These are phyloP conservation scores for Trichonephila inaurata DNA, from an alignment of 1,140 invertebrate species.

Conservation along the genomic window DNA sequence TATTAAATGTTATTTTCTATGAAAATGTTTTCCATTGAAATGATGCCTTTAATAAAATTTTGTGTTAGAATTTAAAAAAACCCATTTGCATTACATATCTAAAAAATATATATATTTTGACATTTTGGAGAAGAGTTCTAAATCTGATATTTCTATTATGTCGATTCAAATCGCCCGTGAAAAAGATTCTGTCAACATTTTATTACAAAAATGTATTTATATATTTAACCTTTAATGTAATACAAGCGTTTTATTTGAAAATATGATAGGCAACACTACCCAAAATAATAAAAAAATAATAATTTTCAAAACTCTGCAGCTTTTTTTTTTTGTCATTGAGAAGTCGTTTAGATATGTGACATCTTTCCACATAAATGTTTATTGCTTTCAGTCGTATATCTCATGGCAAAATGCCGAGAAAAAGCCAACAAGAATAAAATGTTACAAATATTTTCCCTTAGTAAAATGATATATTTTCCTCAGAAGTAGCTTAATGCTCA, in stretches of 20 bases:
- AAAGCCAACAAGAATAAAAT: neutral
- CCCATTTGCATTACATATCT: too few species aligned
- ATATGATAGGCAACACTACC: neutral
- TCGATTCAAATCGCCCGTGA: too few species aligned
- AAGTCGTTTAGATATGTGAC: neutral
- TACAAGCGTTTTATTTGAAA: neutral
- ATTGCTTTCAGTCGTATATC: neutral
- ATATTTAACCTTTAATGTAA: neutral
- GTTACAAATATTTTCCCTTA: neutral
- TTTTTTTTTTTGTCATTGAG: neutral
- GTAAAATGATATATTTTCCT: constrained; percentile 38
- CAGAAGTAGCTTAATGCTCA: constrained; percentile 27
- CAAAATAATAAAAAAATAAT: neutral
- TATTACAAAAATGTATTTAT: neutral
- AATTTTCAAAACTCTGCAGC: neutral
- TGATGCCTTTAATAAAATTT: too few species aligned
- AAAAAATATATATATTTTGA: too few species aligned
- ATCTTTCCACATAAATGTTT: constrained; percentile 28
- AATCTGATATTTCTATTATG: too few species aligned
- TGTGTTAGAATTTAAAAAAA: too few species aligned
- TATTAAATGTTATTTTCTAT: too few species aligned
- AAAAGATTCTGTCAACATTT: too few species aligned
- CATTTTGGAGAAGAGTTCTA: too few species aligned
- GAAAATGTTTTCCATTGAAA: too few species aligned
- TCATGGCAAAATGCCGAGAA: constrained; percentile 43